phyloP scores from a whole-genome alignment of 2,113 vertebrate species.

The Salvelinus sp. region DNA sequence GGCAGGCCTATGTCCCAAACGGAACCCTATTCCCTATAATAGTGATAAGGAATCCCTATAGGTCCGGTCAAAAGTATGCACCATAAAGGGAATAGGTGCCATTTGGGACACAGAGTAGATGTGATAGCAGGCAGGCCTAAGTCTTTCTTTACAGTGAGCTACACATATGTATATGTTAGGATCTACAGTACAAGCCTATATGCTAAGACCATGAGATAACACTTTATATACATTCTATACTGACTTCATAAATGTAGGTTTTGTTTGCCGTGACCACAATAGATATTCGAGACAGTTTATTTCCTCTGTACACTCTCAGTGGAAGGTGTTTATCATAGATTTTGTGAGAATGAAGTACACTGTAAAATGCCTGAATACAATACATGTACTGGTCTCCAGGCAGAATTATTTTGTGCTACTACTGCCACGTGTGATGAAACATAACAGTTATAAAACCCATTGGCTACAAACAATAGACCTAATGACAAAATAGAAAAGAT shows the following conservation, averaged over 20 bases:
- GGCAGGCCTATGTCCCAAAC: too few relatives aligned
- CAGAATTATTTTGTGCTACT: background rate
- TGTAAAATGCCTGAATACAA: background rate
- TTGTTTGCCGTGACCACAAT: too few relatives aligned
- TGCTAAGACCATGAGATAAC: background rate
- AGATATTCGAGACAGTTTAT: background rate
- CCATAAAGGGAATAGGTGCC: too few relatives aligned
- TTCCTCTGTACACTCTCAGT: background rate
- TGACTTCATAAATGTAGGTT: background rate
- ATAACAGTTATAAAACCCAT: background rate
- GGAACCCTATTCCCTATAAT: too few relatives aligned
- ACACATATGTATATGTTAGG: background rate
- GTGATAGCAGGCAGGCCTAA: too few relatives aligned
- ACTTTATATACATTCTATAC: background rate
- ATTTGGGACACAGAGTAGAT: too few relatives aligned
- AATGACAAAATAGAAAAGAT: too few relatives aligned
- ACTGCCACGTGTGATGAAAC: slow-evolving; percentile 15
- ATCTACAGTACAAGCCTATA: background rate
- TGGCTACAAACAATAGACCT: too few relatives aligned
- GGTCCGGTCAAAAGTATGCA: too few relatives aligned
- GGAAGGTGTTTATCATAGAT: background rate
- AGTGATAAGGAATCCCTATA: too few relatives aligned
- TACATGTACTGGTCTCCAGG: too few relatives aligned
- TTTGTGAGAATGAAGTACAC: background rate
- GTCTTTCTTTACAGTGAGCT: too few relatives aligned